These are phyloP conservation scores for Idaea straminata DNA, from an alignment of 2,888 invertebrate genomes.

Conservation along the genomic window DNA sequence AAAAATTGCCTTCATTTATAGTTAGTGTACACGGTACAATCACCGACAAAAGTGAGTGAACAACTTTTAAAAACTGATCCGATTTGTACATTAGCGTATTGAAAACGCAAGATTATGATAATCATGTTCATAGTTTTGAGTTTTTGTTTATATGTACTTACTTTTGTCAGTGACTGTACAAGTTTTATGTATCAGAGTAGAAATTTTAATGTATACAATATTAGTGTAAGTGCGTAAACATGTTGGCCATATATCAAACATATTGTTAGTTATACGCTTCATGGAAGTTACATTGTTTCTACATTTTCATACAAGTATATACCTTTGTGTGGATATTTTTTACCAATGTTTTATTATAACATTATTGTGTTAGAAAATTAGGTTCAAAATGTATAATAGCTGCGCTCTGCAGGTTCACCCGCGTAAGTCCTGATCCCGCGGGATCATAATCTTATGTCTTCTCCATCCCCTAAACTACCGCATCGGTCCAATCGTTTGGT, in stretches of 20 bases:
- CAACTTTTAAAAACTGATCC: constrained; percentile 6
- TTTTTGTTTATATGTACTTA: neutral
- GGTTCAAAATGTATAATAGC: too few relatives aligned
- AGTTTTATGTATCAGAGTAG: constrained; percentile 33
- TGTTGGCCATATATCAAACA: constrained; percentile 46
- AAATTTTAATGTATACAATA: constrained; percentile 44
- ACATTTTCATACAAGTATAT: constrained; percentile 12
- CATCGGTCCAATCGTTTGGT: too few relatives aligned
- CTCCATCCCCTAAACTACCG: too few relatives aligned
- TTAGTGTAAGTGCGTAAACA: constrained; percentile 47
- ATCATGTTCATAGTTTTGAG: neutral
- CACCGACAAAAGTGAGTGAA: constrained; percentile 3
- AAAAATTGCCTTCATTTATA: constrained; percentile 49
- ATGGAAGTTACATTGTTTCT: constrained; percentile 23
- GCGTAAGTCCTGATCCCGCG: neutral
- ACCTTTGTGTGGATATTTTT: neutral
- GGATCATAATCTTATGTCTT: too few relatives aligned
- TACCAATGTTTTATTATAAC: neutral
- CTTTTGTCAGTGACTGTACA: constrained; percentile 7
- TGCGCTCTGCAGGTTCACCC: neutral
- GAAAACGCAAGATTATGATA: too few relatives aligned
- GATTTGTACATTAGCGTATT: too few relatives aligned
- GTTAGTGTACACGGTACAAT: constrained; percentile 11
- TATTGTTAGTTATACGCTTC: constrained; percentile 41
- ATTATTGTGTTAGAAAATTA: neutral